Evolutionary conservation across 64 coral and sea anemone genomes (phyloP).

Genomic region (Montipora foliosa): DNA sequence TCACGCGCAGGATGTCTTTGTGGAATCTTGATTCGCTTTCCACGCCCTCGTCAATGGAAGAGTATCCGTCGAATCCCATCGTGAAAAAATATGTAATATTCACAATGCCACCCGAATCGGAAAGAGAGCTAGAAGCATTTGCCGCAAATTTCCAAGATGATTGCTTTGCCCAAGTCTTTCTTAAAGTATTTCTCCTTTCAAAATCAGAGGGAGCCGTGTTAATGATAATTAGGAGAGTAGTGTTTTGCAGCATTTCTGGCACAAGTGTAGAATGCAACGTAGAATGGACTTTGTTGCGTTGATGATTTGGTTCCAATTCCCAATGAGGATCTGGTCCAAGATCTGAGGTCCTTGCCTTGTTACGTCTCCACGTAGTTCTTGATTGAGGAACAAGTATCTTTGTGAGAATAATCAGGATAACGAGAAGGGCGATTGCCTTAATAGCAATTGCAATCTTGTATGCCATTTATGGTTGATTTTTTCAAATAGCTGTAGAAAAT

Average conservation of each 20-base stretch:
- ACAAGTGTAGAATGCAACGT: background rate
- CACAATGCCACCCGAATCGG: background rate
- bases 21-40: slow-evolving; percentile 2
- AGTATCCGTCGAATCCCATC: slow-evolving; percentile 33
- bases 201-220: background rate
- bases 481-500: too few species aligned
- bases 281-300: background rate
- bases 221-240: background rate
- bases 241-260: background rate
- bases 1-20: slow-evolving; percentile 31
- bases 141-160: background rate
- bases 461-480: too few species aligned
- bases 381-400: background rate
- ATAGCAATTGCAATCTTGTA: too few species aligned
- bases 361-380: too few species aligned
- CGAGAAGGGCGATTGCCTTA: too few species aligned
- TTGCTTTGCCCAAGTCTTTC: background rate
- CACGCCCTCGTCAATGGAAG: slow-evolving; percentile 3
- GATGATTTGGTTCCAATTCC: background rate
- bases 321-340: background rate
- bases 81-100: slow-evolving; percentile 10
- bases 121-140: background rate
- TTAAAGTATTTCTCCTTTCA: background rate
- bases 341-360: background rate
- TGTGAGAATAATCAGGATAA: too few species aligned